phyloP scores from a whole-genome alignment of 2,888 invertebrate genomes.

The Chrysomela aeneicollis region DNA sequence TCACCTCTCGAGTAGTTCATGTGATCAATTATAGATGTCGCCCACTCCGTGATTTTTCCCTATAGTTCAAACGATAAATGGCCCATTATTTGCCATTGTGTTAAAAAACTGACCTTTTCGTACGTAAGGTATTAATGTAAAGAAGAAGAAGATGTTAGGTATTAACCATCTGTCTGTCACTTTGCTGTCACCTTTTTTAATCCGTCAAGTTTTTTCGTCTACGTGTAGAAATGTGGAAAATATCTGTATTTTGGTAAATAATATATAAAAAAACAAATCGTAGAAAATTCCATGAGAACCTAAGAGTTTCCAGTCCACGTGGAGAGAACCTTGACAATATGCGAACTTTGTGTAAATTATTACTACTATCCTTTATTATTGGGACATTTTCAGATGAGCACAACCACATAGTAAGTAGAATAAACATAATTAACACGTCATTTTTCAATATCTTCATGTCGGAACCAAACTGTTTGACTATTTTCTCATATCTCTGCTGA shows the following conservation, averaged over 20 bases:
- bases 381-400: constrained; percentile 78
- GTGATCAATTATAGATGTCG: no score
- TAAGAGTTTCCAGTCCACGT: constrained; percentile 13
- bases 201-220: constrained; percentile 37
- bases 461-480: not conserved
- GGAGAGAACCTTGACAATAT: constrained; percentile 32
- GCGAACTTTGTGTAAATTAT: constrained; percentile 40
- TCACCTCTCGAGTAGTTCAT: no score
- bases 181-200: not conserved
- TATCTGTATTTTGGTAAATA: constrained; percentile 45
- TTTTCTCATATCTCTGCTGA: not conserved
- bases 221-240: constrained; percentile 48
- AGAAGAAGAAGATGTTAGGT: no score
- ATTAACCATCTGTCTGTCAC: not conserved
- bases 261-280: constrained; percentile 28
- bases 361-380: constrained; percentile 52
- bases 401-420: constrained; percentile 74
- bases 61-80: no score
- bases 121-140: no score
- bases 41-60: no score
- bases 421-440: constrained; percentile 9
- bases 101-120: no score
- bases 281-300: constrained; percentile 24
- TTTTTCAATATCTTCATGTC: not conserved
- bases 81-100: no score